Evolutionary conservation across 2,797 vertebrate species (phyloP).

Genomic region (Diplodus puntazzo): DNA sequence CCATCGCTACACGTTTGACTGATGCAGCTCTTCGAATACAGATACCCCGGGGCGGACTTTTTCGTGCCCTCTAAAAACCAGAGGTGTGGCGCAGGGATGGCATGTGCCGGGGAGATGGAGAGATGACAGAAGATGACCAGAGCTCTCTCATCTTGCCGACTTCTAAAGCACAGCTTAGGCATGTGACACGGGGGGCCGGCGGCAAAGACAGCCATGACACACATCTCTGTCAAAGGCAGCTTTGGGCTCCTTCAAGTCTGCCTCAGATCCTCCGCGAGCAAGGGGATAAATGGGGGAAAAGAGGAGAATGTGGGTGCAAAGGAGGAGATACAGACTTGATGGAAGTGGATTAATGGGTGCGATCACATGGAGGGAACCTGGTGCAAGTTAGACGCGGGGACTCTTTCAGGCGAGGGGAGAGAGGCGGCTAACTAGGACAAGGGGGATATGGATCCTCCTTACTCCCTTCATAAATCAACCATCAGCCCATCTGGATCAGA

Average conservation of each 20-base stretch:
- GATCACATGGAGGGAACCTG: slow-evolving; percentile 49
- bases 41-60: slow-evolving; percentile 31
- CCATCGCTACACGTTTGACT: slow-evolving; percentile 20
- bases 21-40: slow-evolving; percentile 27
- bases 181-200: not conserved
- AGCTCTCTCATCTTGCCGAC: slow-evolving; percentile 54
- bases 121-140: slow-evolving; percentile 48
- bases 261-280: slow-evolving; percentile 41
- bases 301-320: slow-evolving; percentile 26
- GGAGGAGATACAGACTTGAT: slow-evolving; percentile 57
- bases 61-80: slow-evolving; percentile 35
- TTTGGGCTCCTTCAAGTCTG: slow-evolving; percentile 21
- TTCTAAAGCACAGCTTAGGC: slow-evolving; percentile 48
- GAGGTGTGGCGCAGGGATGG: not conserved
- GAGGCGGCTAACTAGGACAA: slow-evolving; percentile 74
- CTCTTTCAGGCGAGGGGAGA: slow-evolving; percentile 49
- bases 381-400: slow-evolving; percentile 56
- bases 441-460: slow-evolving; percentile 67
- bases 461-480: slow-evolving; percentile 77
- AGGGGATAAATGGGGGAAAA: slow-evolving; percentile 30
- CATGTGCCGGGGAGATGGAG: slow-evolving; percentile 19
- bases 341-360: slow-evolving; percentile 71
- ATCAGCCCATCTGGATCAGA: slow-evolving; percentile 79
- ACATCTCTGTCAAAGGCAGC: slow-evolving; percentile 51
- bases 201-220: slow-evolving; percentile 35